Evolutionary conservation across 2,113 vertebrate genomes (phyloP), one percentile per base, ranked within the genome.

Genomic region (Clarias batrachus): DNA sequence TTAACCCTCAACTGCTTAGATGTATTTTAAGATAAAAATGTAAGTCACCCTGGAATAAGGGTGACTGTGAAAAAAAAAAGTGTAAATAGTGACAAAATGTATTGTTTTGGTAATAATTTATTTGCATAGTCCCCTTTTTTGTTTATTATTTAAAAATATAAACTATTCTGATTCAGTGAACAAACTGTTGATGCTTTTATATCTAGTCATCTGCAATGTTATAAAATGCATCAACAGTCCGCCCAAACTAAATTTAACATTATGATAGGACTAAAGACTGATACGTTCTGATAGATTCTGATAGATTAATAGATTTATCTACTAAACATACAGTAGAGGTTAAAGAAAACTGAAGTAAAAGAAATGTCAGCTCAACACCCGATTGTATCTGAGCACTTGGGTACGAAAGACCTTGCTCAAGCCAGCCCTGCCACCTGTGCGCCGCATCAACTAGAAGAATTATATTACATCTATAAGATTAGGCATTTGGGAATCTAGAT

Each of bases 81-180:
- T 41, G 41, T 41, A 41, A 41, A 41, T 37, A 37, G 2, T 37
- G 92, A 91, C 90, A 48, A 48, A 3, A 23, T 23, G 5, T 8
- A 77, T 56, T 77, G 25, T 77, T 37, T 48, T 74, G 71, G 9
- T 59, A 37, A 63, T 14, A 63, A 23, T 17, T 25, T 25, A 63
- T 66, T 30, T 82, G 21, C 2, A 65, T 82, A 30, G 25, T 37
- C 30, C 30, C 60, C 57, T 21, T 60, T 23, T 19, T 62, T 80
- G 25, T 74, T 81, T 65, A 25, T 3, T 54, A n/a, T 48, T 23
- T 48, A 74, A 74, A 74, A 19, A 9, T 48, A 30, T 68, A 68
- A 4, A 68, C 65, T 30, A 33, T 37, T 19, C 17, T 71, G 68
- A 37, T 0, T 7, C 2, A 71, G 68, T 8, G 17, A 3, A 37